Evolutionary conservation across 30 jellyfish, hydroid and myxozoan genomes (phyloP).

Genomic region (Pseudorhiza aurosa): DNA sequence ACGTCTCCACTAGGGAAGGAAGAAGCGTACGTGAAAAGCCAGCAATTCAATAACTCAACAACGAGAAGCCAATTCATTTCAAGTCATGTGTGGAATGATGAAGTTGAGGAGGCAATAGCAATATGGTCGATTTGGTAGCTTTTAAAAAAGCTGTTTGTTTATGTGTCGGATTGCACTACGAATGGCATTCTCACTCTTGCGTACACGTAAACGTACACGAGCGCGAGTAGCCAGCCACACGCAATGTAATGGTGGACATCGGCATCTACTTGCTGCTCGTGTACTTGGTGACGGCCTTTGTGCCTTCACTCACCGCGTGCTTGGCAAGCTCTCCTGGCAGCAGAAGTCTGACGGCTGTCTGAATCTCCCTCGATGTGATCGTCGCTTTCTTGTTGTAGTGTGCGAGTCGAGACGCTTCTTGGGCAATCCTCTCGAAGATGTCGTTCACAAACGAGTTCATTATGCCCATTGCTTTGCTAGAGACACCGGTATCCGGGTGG

Average conservation of each 20-base stretch:
- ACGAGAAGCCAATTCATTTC: no score
- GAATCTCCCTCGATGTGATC: conserved; percentile 82
- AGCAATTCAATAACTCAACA: no score
- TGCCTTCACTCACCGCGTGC: conserved; percentile 95
- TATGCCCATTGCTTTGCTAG: conserved; percentile 85
- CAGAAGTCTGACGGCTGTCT: conserved; percentile 84
- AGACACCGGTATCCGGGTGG: conserved; percentile 85
- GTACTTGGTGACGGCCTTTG: conserved; percentile 93
- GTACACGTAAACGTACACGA: no score
- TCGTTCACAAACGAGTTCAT: conserved; percentile 85
- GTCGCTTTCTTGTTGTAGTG: conserved; percentile 82
- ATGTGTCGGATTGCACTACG: no score
- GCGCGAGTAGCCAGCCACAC: no score
- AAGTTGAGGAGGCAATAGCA: not conserved
- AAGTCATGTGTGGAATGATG: not conserved
- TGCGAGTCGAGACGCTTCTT: conserved; percentile 87
- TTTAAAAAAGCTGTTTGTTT: conserved; percentile 26
- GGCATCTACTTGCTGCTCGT: conserved; percentile 56
- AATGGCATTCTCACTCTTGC: no score
- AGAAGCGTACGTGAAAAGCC: no score
- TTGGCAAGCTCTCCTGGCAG: conserved; percentile 94
- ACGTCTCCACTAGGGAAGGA: no score
- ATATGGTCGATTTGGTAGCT: conserved; percentile 25
- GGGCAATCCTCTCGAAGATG: conserved; percentile 86
- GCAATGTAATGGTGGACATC: not conserved